Base-by-base conservation (phyloP, 1,140 invertebrate species). In the Calephelis virginiensis region DNA sequence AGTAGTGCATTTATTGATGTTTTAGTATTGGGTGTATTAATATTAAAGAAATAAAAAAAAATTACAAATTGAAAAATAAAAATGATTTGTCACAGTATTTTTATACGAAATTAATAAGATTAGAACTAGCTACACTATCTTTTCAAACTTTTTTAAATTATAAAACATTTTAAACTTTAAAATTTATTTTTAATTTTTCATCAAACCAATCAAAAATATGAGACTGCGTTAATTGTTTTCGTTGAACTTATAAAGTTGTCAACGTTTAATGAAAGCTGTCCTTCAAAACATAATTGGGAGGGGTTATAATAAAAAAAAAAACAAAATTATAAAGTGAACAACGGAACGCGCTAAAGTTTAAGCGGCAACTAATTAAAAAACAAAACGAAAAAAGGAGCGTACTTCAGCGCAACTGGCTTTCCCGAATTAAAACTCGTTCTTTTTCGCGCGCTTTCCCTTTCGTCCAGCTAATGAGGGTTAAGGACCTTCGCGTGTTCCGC, bases 311-410 rank as follows among this genome's bases (percentile, higher is more conserved):
- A 75, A 76, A 82, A 82, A 80, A 78, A 43, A 0, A 43, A 5
- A 40, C 71, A 75, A 73, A 69, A 79, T 79, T 75, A 78, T 81
- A 81, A 83, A 81, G 72, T 76, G 77, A 78, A 79, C 79, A 80
- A 75, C 74, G 75, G 75, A 82, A 83, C 75, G 78, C 76, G 78
- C 77, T 82, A 81, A 85, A 85, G 77, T 85, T 86, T 84, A 89
- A 86, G 78, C 81, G 84, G 80, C 82, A 83, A 86, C 84, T 86
- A 86, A 86, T 86, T 86, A 85, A 86, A 84, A 89, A 83, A 86
- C 80, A 88, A 88, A 86, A 83, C 76, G 71, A 70, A 81, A 86
- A 40, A 76, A 78, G 70, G 75, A 76, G 70, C 71, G 71, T 78
- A 76, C 81, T 83, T 77, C 70, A 80, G 73, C 73, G 75, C 74